A percentile compares a stretch with the other conserved stretches of the same genome.
phyloP scores from a whole-genome alignment of 2,797 vertebrate genomes.

The Crenuchus spilurus region DNA sequence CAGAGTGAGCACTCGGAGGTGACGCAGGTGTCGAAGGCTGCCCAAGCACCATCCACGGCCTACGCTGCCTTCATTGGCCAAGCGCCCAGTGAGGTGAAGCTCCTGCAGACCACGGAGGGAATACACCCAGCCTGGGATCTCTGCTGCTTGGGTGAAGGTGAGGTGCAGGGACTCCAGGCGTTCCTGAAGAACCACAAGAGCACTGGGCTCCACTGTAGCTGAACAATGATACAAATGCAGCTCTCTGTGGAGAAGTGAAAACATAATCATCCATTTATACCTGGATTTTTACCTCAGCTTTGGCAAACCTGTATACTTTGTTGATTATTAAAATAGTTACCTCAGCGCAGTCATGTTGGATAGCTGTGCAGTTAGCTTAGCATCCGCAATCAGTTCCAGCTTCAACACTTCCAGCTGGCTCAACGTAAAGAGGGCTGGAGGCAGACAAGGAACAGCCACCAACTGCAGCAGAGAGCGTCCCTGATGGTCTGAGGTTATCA shows the following conservation, averaged over 20 bases:
- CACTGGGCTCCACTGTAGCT: conserved; percentile 71
- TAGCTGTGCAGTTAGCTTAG: conserved; percentile 73
- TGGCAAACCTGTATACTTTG: neutral
- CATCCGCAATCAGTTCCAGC: conserved; percentile 76
- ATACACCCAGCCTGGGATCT: conserved; percentile 78
- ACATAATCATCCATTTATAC: neutral
- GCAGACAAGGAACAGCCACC: conserved; percentile 76
- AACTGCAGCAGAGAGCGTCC: conserved; percentile 73
- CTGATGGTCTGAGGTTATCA: conserved; percentile 65
- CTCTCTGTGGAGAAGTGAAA: conserved; percentile 64
- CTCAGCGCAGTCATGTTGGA: conserved; percentile 75
- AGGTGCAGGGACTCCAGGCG: conserved; percentile 75
- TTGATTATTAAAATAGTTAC: conserved; percentile 36
- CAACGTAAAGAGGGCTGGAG: conserved; percentile 76
- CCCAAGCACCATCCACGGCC: conserved; percentile 72
- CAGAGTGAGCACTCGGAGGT: conserved; percentile 73
- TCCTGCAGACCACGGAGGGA: conserved; percentile 75
- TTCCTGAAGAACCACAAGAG: conserved; percentile 72
- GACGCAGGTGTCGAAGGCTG: conserved; percentile 71
- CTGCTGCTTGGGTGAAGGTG: conserved; percentile 73
- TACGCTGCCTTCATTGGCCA: conserved; percentile 69
- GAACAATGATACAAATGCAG: conserved; percentile 79
- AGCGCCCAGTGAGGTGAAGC: conserved; percentile 76
- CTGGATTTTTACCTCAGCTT: neutral
- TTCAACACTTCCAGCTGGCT: conserved; percentile 77